Evolutionary conservation across 2,797 vertebrate genomes (phyloP).

Genomic region (Ispidina picta): DNA sequence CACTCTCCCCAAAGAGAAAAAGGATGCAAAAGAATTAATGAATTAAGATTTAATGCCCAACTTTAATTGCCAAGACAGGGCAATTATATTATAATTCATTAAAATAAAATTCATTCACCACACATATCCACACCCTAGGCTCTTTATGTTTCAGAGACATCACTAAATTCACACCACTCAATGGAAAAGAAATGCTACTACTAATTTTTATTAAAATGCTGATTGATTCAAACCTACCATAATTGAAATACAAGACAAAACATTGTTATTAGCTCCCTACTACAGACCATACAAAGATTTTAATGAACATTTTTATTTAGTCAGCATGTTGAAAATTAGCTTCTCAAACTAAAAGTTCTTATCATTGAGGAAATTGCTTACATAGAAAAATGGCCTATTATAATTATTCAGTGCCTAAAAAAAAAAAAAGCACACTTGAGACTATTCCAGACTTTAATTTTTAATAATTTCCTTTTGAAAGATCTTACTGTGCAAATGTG

Average conservation of each 20-base stretch:
- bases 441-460: constrained; percentile 20
- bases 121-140: background rate
- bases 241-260: constrained; percentile 58
- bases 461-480: background rate
- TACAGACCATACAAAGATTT: constrained; percentile 23
- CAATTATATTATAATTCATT: constrained; percentile 36
- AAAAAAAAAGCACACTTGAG: background rate
- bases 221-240: constrained; percentile 15
- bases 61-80: constrained; percentile 38
- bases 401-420: background rate
- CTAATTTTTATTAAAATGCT: constrained; percentile 35
- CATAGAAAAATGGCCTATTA: background rate
- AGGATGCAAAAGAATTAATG: constrained; percentile 7
- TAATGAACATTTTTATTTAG: constrained; percentile 67
- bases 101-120: constrained; percentile 46
- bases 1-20: background rate
- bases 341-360: constrained; percentile 62
- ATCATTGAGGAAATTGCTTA: constrained; percentile 35
- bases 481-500: background rate
- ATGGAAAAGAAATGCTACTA: constrained; percentile 37
- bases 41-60: constrained; percentile 41
- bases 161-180: background rate
- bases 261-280: constrained; percentile 19
- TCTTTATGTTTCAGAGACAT: background rate
- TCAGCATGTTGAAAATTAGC: constrained; percentile 61